Evolutionary conservation across 2,797 vertebrate species (phyloP).

Genomic region (Mareca penelope): DNA sequence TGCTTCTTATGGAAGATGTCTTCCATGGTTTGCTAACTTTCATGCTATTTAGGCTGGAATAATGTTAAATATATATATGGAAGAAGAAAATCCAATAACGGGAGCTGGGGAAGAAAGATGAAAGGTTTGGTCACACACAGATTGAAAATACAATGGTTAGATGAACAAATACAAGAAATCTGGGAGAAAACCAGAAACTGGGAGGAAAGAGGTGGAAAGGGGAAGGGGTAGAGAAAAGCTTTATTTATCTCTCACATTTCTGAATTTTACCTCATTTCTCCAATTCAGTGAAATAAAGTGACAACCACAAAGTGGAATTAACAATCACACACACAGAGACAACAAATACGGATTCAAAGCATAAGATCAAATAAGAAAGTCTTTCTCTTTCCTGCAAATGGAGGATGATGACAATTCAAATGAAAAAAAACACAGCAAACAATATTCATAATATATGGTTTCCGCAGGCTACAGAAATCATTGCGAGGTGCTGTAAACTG

Average conservation of each 20-base stretch:
- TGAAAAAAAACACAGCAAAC: conserved; percentile 40
- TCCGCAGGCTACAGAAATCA: conserved; percentile 62
- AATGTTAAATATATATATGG: background rate
- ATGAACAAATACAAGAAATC: background rate
- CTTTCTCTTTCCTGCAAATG: conserved; percentile 29
- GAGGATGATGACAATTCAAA: conserved; percentile 42
- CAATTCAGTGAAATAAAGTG: conserved; percentile 23
- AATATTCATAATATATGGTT: conserved; percentile 55
- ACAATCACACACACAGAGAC: background rate
- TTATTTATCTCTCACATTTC: background rate
- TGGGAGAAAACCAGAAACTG: background rate
- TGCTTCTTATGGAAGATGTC: background rate
- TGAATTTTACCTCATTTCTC: background rate
- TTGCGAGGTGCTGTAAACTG: conserved; percentile 38
- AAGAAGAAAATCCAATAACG: background rate
- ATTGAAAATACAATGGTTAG: background rate
- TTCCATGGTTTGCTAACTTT: background rate
- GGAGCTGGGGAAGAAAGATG: background rate
- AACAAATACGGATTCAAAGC: conserved; percentile 42
- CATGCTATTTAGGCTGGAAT: background rate
- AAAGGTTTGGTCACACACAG: background rate
- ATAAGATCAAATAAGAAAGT: conserved; percentile 22
- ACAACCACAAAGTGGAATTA: conserved; percentile 27
- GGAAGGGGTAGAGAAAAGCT: background rate
- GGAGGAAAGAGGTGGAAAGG: accelerated